These are phyloP conservation scores for Idris sp. DNA, from an alignment of 1,140 invertebrate genomes.

Conservation along the genomic window DNA sequence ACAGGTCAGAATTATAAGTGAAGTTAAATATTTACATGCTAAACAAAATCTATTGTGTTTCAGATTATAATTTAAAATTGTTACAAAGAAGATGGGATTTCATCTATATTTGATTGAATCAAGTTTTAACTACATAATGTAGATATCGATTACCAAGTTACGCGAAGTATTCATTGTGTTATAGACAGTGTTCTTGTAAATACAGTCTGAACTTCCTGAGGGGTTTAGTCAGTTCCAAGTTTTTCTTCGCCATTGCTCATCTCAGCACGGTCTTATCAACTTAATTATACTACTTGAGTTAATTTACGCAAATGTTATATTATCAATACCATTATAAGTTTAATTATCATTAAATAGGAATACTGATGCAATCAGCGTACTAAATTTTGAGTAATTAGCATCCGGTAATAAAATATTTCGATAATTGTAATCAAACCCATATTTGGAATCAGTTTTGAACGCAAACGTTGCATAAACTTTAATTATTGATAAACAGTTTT, in stretches of 20 bases:
- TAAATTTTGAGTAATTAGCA: conserved; percentile 6
- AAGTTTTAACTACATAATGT: no score
- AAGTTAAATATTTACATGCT: no score
- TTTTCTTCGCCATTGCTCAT: conserved; percentile 16
- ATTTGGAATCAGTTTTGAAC: not conserved
- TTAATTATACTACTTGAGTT: conserved; percentile 16
- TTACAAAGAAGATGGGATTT: no score
- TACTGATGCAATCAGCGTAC: conserved; percentile 1
- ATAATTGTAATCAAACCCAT: not conserved
- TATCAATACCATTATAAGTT: conserved; percentile 18
- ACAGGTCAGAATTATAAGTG: no score
- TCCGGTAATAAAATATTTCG: not conserved
- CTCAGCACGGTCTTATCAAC: conserved; percentile 14
- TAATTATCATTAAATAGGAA: conserved; percentile 21
- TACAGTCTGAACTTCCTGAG: conserved; percentile 6
- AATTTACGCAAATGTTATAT: conserved; percentile 18
- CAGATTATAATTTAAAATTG: no score
- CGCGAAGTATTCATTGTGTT: no score
- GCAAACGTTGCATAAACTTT: no score
- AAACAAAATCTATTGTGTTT: no score
- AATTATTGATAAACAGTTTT: no score
- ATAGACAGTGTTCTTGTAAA: no score
- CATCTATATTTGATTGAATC: no score
- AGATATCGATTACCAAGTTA: no score
- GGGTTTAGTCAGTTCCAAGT: conserved; percentile 6